Evolutionary conservation across 2,113 vertebrate species (phyloP).

Genomic region (Zosterops borbonicus): DNA sequence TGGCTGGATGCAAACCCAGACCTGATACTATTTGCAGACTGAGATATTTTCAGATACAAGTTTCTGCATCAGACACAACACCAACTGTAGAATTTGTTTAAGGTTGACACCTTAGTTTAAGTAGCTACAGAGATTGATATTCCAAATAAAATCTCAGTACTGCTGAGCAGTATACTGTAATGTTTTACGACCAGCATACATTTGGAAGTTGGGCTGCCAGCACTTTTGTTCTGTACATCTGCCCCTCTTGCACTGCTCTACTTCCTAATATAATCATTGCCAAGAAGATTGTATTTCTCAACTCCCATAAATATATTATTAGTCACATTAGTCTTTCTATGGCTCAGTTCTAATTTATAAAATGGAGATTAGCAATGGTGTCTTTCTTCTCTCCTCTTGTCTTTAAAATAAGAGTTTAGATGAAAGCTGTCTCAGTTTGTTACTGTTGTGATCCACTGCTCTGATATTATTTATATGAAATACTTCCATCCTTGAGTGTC

Average conservation of each 20-base stretch:
- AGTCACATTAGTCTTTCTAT: not conserved
- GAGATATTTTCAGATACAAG: not conserved
- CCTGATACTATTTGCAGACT: not conserved
- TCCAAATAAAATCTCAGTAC: not conserved
- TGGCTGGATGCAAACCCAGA: not conserved
- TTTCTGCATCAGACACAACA: not conserved
- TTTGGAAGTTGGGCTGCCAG: not conserved
- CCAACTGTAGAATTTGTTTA: not conserved
- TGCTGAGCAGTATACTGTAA: not conserved
- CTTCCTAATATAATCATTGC: not conserved
- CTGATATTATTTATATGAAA: not conserved
- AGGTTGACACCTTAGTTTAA: not conserved
- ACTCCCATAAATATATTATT: not conserved
- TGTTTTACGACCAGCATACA: not conserved
- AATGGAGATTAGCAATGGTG: not conserved
- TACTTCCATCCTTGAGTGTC: not conserved
- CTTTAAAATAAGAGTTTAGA: not conserved
- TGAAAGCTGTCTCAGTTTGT: not conserved
- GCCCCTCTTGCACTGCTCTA: not conserved
- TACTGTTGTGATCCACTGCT: not conserved
- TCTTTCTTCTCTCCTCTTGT: not conserved
- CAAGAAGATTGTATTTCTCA: not conserved
- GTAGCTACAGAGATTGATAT: not conserved
- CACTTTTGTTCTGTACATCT: not conserved
- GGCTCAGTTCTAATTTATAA: not conserved